Percentiles rank a stretch among this genome's conserved stretches.
These are phyloP conservation scores for Anagrus nilaparvatae DNA, from an alignment of 1,140 invertebrate genomes.

Conservation along the genomic window DNA sequence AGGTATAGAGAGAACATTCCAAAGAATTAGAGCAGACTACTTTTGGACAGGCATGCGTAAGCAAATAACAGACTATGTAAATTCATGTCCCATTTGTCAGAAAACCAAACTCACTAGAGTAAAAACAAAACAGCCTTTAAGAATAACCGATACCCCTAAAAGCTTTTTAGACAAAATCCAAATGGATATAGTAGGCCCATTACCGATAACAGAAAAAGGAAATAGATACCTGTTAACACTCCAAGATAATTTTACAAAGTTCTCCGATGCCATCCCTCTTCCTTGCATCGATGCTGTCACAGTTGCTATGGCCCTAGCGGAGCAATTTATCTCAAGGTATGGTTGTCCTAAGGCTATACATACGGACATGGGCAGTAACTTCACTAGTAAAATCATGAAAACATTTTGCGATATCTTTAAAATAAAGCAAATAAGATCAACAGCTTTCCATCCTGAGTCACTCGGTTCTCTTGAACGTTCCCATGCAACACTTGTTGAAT, in stretches of 20 bases:
- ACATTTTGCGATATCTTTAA: constrained; percentile 19
- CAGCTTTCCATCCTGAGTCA: constrained; percentile 14
- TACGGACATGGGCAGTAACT: constrained; percentile 26
- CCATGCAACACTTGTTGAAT: constrained; percentile 11
- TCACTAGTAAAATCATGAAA: constrained; percentile 21
- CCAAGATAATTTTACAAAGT: constrained; percentile 30
- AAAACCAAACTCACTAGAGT: constrained; percentile 13
- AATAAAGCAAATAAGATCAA: constrained; percentile 12
- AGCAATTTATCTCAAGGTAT: constrained; percentile 21
- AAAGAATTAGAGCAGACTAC: constrained; percentile 28
- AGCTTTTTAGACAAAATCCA: constrained; percentile 16
- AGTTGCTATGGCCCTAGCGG: constrained; percentile 20
- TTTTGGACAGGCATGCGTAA: constrained; percentile 31
- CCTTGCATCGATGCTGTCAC: constrained; percentile 17
- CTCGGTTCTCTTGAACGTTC: constrained; percentile 12
- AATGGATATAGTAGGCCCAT: constrained; percentile 21
- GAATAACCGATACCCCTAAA: constrained; percentile 18
- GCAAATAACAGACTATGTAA: constrained; percentile 28
- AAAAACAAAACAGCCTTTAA: constrained; percentile 15
- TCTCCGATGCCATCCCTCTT: constrained; percentile 19
- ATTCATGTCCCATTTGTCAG: constrained; percentile 26
- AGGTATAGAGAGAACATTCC: constrained; percentile 26
- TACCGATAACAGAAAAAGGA: constrained; percentile 14
- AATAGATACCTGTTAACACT: constrained; percentile 28
- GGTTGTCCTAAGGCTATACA: constrained; percentile 24